Conservation (phyloP, 2,797 vertebrate species). For the Sphenodon punctatus region DNA sequence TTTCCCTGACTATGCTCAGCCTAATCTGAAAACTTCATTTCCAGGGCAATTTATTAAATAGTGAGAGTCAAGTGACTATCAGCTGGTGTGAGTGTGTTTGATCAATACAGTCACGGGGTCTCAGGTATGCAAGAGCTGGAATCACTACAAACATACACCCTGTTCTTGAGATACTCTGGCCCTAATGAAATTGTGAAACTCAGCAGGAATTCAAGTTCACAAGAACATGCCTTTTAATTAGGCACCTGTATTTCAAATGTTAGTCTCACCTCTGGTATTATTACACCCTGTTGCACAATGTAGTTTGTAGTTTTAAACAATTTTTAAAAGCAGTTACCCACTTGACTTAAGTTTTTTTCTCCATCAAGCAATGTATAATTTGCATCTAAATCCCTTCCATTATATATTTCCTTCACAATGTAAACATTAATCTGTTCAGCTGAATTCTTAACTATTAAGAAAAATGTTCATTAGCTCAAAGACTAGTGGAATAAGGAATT, state of each 20-base stretch:
- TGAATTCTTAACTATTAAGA: slow-evolving; percentile 43
- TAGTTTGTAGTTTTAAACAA: background rate
- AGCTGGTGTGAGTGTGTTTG: slow-evolving; percentile 85
- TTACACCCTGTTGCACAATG: background rate
- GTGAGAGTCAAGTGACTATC: slow-evolving; percentile 91
- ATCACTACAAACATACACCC: slow-evolving; percentile 54
- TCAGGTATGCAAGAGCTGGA: slow-evolving; percentile 83
- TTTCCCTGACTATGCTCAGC: slow-evolving; percentile 62
- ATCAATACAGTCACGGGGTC: slow-evolving; percentile 86
- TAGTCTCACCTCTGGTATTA: slow-evolving; percentile 53
- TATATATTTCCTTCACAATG: slow-evolving; percentile 39
- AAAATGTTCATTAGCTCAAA: background rate
- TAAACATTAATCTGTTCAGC: slow-evolving; percentile 18
- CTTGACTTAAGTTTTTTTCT: slow-evolving; percentile 10
- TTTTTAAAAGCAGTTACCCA: background rate
- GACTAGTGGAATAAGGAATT: slow-evolving; percentile 10
- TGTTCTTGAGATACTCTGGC: slow-evolving; percentile 52
- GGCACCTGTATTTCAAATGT: slow-evolving; percentile 66
- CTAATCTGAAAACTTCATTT: slow-evolving; percentile 67
- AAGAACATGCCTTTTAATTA: slow-evolving; percentile 69
- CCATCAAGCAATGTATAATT: background rate
- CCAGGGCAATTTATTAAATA: slow-evolving; percentile 83
- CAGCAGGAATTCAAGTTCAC: slow-evolving; percentile 58
- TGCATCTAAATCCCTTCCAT: background rate
- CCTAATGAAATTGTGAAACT: slow-evolving; percentile 45